These are phyloP conservation scores for Diadegma fenestrale DNA, from an alignment of 2,888 invertebrate species.

Conservation along the genomic window DNA sequence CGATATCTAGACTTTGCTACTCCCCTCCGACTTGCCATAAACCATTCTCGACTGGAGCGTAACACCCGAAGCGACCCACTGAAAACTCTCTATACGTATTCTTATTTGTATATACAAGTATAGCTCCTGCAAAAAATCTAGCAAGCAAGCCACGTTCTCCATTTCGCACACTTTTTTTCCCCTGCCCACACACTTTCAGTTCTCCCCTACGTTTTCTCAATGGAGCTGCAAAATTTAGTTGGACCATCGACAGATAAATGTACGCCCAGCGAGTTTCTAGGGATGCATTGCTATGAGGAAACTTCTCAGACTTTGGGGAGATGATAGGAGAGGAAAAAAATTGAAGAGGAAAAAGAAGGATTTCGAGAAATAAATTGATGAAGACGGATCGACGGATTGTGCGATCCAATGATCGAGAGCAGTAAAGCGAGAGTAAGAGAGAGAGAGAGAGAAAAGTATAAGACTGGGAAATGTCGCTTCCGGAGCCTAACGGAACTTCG, in stretches of 20 bases:
- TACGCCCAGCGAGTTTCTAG: constrained; percentile 40
- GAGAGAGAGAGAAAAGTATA: not conserved
- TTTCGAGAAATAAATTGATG: not conserved
- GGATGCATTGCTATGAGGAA: constrained; percentile 24
- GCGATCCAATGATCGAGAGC: not conserved
- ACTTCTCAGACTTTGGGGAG: constrained; percentile 40
- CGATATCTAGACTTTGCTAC: constrained; percentile 27
- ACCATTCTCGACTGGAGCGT: not conserved
- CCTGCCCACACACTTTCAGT: constrained; percentile 4
- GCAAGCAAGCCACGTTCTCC: constrained; percentile 51
- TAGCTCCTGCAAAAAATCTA: constrained; percentile 35
- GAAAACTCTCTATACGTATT: constrained; percentile 17
- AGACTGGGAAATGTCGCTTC: constrained; percentile 21
- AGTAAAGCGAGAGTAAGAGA: not conserved
- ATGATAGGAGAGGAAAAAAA: constrained; percentile 29
- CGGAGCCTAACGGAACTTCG: constrained; percentile 34
- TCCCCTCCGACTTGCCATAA: constrained; percentile 28
- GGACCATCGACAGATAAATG: constrained; percentile 39
- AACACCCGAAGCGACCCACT: constrained; percentile 17
- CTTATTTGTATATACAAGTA: not conserved
- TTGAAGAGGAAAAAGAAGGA: not conserved
- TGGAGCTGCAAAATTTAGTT: constrained; percentile 52
- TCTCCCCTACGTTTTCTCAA: constrained; percentile 32
- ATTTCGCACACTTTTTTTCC: constrained; percentile 25
- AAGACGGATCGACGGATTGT: not conserved